Evolutionary conservation across 92 coral and sea anemone species (phyloP).

Genomic region (Porites cylindrica): DNA sequence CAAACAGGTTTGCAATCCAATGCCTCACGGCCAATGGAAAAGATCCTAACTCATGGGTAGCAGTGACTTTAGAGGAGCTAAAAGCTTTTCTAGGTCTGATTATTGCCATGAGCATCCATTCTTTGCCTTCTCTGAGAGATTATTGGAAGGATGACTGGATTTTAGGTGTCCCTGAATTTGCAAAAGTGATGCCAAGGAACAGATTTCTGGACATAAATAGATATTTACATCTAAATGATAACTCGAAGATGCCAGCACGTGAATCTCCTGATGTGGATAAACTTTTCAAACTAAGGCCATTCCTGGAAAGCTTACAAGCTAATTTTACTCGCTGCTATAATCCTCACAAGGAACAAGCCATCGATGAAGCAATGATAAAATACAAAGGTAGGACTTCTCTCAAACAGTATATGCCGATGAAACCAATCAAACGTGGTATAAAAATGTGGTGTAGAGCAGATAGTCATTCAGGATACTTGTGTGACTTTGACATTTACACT

Average conservation of each 20-base stretch:
- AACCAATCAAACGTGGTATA: constrained; percentile 52
- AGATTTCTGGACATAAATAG: constrained; percentile 36
- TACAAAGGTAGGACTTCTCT: too few relatives aligned
- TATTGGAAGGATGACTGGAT: constrained; percentile 42
- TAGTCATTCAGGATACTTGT: constrained; percentile 15
- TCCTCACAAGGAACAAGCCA: too few relatives aligned
- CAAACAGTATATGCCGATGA: constrained; percentile 45
- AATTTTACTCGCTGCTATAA: not conserved
- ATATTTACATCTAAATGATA: constrained; percentile 24
- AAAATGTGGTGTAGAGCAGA: constrained; percentile 49
- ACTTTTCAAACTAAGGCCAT: constrained; percentile 53
- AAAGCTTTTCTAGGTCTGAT: not conserved
- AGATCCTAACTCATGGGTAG: constrained; percentile 4
- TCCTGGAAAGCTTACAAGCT: constrained; percentile 31
- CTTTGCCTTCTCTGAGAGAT: constrained; percentile 7
- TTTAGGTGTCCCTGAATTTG: constrained; percentile 29
- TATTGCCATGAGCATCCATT: constrained; percentile 21
- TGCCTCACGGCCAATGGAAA: not conserved
- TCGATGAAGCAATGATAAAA: too few relatives aligned
- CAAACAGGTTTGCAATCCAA: constrained; percentile 16
- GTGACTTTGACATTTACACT: constrained; percentile 53
- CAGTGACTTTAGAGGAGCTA: not conserved
- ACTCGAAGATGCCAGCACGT: constrained; percentile 59
- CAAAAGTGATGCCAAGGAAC: constrained; percentile 32
- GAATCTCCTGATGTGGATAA: constrained; percentile 25